A percentile compares a stretch with the other conserved stretches of the same genome.
phyloP scores from a whole-genome alignment of 2,797 vertebrate genomes.

The Oreochromis mossambicus region DNA sequence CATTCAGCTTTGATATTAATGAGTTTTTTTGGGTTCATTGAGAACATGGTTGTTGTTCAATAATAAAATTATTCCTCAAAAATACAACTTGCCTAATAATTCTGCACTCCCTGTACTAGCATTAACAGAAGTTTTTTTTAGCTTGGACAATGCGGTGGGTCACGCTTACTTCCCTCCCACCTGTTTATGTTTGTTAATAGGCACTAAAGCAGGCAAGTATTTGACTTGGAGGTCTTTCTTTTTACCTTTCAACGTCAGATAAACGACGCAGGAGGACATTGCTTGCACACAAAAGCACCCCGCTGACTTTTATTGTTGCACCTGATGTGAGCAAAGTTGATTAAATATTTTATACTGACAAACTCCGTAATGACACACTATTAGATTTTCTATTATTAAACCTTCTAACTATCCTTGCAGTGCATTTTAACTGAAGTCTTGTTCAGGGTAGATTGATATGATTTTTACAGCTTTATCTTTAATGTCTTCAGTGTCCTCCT shows the following conservation, averaged over 20 bases:
- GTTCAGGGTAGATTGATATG: background rate
- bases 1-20: too few relatives aligned
- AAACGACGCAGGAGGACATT: accelerated
- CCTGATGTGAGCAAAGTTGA: background rate
- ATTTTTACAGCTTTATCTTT: background rate
- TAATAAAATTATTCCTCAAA: too few relatives aligned
- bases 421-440: background rate
- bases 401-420: background rate
- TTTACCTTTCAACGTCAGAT: background rate
- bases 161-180: background rate
- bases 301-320: background rate
- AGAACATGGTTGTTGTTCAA: too few relatives aligned
- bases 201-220: background rate
- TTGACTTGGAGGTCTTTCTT: background rate
- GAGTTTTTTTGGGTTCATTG: too few relatives aligned
- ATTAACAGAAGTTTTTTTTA: background rate
- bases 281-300: background rate
- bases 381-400: background rate
- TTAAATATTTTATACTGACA: background rate
- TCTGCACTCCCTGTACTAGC: too few relatives aligned
- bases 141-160: background rate
- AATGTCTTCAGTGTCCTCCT: background rate
- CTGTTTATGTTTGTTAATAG: background rate
- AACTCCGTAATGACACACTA: background rate
- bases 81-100: too few relatives aligned